Evolutionary conservation across 2,888 invertebrate genomes (phyloP).

Genomic region (Zaprionus bogoriensis): DNA sequence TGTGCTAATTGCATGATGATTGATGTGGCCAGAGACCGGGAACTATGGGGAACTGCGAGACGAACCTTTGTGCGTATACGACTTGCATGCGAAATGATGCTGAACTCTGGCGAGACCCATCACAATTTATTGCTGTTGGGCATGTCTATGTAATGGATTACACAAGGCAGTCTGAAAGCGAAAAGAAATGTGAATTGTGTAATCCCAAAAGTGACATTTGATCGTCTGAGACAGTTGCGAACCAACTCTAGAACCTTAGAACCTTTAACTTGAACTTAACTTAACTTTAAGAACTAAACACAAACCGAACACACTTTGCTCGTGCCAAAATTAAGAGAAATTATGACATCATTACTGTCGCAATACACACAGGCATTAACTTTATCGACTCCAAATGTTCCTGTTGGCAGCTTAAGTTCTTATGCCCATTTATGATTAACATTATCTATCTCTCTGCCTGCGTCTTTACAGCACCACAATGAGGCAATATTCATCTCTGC

Average conservation of each 20-base stretch:
- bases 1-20: constrained; percentile 46
- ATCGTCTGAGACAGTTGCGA: too few relatives aligned
- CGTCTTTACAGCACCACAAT: constrained; percentile 45
- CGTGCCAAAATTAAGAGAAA: background rate
- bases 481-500: constrained; percentile 35
- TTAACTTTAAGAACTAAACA: too few relatives aligned
- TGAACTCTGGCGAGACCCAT: background rate
- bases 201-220: too few relatives aligned
- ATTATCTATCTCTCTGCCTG: constrained; percentile 14
- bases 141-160: constrained; percentile 10
- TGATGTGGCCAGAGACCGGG: constrained; percentile 29
- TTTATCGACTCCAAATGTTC: constrained; percentile 15
- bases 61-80: constrained; percentile 19
- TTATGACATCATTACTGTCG: constrained; percentile 8
- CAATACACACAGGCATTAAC: constrained; percentile 5
- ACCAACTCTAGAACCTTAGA: too few relatives aligned
- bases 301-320: background rate
- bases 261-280: too few relatives aligned
- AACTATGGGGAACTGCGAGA: constrained; percentile 13
- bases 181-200: background rate
- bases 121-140: constrained; percentile 21
- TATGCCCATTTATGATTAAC: constrained; percentile 30
- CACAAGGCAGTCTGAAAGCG: background rate
- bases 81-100: constrained; percentile 34
- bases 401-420: constrained; percentile 10